A percentile compares a stretch with the other conserved stretches of the same genome.
Conservation (phyloP, 64 coral and sea anemone genomes). For the Dendronephthya gigantea region DNA sequence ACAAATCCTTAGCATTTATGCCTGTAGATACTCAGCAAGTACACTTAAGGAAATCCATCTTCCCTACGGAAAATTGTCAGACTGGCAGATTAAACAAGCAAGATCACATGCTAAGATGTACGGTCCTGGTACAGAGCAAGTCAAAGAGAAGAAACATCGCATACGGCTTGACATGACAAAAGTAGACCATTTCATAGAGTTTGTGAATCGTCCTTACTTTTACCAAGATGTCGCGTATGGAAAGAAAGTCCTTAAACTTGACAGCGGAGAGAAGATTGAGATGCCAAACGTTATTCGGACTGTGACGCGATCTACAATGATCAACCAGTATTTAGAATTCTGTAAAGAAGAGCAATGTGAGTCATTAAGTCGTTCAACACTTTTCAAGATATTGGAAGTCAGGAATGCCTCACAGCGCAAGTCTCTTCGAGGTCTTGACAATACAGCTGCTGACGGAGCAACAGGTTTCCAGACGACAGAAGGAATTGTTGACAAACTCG, state of each 20-base stretch:
- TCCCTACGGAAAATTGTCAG: background rate
- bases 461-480: background rate
- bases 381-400: background rate
- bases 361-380: background rate
- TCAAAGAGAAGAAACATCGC: no score
- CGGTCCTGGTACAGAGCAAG: no score
- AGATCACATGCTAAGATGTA: background rate
- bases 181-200: background rate
- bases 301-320: background rate
- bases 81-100: background rate
- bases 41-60: background rate
- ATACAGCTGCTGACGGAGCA: background rate
- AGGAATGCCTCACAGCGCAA: background rate
- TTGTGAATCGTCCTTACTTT: background rate
- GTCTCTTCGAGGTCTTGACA: background rate
- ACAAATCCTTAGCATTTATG: background rate
- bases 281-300: background rate
- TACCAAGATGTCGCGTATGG: background rate
- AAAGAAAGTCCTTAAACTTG: background rate
- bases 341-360: background rate
- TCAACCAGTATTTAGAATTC: background rate
- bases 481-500: background rate
- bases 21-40: background rate
- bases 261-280: background rate
- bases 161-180: background rate